phyloP scores from a whole-genome alignment of 2,888 invertebrate genomes.

The Zygaena filipendulae region DNA sequence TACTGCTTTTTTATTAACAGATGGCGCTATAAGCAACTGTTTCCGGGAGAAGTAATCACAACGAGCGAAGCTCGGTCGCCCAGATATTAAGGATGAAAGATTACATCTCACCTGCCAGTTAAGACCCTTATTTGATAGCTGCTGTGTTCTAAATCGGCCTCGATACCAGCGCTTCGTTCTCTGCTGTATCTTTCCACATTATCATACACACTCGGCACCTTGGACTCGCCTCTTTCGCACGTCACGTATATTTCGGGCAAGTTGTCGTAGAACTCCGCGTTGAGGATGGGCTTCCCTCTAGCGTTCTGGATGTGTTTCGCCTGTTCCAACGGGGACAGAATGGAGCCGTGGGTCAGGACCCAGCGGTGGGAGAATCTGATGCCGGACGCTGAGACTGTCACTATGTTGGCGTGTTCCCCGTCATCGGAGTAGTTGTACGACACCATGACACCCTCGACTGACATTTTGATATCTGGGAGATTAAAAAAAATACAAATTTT shows the following conservation, averaged over 20 bases:
- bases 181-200: conserved; percentile 41
- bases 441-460: conserved; percentile 58
- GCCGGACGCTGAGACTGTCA: conserved; percentile 61
- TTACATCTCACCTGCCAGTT: conserved; percentile 49
- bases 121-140: conserved; percentile 52
- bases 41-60: too few species aligned
- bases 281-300: conserved; percentile 45
- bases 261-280: conserved; percentile 49
- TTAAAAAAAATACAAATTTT: neutral
- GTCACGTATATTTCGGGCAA: conserved; percentile 57
- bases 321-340: conserved; percentile 53
- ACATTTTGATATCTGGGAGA: conserved; percentile 32
- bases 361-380: conserved; percentile 61
- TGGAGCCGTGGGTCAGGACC: conserved; percentile 64
- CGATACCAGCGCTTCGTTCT: conserved; percentile 30
- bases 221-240: conserved; percentile 36
- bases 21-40: too few species aligned
- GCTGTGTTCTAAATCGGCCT: conserved; percentile 39
- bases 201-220: conserved; percentile 30
- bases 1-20: too few species aligned
- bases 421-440: conserved; percentile 53
- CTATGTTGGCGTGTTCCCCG: conserved; percentile 51
- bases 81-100: too few species aligned
- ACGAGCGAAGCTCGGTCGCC: too few species aligned
- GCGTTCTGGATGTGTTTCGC: conserved; percentile 41